Conservation (phyloP, 1,140 invertebrate genomes). For the Gryllus bimaculatus region DNA sequence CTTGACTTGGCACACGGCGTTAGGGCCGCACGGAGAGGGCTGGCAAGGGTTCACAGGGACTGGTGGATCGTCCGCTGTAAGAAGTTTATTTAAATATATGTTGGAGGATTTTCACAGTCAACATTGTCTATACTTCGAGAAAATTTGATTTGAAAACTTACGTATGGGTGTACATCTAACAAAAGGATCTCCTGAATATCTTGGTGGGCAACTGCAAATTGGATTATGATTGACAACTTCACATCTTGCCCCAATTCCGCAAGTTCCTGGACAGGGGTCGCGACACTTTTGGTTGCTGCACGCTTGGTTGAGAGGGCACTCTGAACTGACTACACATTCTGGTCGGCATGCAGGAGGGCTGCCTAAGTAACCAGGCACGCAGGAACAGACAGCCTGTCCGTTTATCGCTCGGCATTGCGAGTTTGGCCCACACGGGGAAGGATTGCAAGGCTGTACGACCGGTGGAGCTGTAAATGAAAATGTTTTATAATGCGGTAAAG, state of each 20-base stretch:
- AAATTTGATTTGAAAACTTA: conserved; percentile 20
- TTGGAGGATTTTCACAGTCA: neutral
- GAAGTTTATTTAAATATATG: neutral
- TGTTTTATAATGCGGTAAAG: no score
- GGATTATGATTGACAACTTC: conserved; percentile 44
- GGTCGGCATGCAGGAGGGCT: conserved; percentile 38
- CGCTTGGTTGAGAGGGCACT: conserved; percentile 39
- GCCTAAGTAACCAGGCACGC: conserved; percentile 38
- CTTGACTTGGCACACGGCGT: conserved; percentile 37
- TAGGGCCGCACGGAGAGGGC: conserved; percentile 41
- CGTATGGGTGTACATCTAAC: conserved; percentile 30
- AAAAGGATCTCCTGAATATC: conserved; percentile 44
- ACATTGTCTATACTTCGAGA: neutral
- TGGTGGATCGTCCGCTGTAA: conserved; percentile 9
- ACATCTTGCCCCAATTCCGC: conserved; percentile 44
- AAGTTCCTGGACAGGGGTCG: conserved; percentile 42
- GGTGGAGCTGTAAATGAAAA: neutral
- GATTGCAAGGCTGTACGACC: conserved; percentile 41
- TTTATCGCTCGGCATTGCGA: conserved; percentile 38
- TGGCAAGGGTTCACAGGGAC: conserved; percentile 31
- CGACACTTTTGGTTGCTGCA: conserved; percentile 41
- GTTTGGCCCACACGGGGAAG: conserved; percentile 34
- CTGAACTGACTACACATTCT: conserved; percentile 39
- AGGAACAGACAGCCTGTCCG: conserved; percentile 39
- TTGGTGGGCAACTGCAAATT: conserved; percentile 39